These are phyloP conservation scores for Thalassarche chlororhynchos DNA, from an alignment of 2,113 vertebrate genomes.

Conservation along the genomic window DNA sequence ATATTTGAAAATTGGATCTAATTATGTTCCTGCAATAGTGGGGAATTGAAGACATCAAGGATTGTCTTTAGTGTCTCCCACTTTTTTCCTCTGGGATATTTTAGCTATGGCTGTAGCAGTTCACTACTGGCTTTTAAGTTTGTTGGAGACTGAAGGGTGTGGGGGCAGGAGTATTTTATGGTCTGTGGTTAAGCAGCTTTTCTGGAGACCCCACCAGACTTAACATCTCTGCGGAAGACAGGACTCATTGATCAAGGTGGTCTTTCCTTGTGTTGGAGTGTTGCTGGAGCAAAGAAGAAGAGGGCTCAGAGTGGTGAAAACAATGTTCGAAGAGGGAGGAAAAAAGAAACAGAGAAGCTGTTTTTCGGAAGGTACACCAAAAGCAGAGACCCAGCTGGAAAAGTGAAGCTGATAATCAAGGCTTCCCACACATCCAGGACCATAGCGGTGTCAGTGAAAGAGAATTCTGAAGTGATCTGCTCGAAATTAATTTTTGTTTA, in stretches of 20 bases:
- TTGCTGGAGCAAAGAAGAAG: background rate
- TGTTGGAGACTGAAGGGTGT: background rate
- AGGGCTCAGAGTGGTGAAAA: background rate
- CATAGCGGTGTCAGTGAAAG: background rate
- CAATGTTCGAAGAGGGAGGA: background rate
- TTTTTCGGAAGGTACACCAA: background rate
- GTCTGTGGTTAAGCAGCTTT: background rate
- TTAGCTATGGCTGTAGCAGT: background rate
- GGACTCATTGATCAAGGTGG: background rate
- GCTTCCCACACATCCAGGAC: background rate
- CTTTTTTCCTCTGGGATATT: background rate
- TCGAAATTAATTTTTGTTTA: background rate
- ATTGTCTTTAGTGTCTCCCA: background rate
- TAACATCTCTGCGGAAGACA: background rate
- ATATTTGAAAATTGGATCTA: background rate
- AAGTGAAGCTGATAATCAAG: background rate
- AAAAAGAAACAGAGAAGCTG: background rate
- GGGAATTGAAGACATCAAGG: background rate
- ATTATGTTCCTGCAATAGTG: background rate
- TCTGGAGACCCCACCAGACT: background rate
- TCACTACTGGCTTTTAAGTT: background rate
- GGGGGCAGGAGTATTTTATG: background rate
- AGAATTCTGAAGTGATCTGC: background rate
- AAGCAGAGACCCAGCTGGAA: background rate
- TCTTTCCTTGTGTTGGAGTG: background rate